phyloP scores from a whole-genome alignment of 2,888 invertebrate species.

The Cheilosia grossa region DNA sequence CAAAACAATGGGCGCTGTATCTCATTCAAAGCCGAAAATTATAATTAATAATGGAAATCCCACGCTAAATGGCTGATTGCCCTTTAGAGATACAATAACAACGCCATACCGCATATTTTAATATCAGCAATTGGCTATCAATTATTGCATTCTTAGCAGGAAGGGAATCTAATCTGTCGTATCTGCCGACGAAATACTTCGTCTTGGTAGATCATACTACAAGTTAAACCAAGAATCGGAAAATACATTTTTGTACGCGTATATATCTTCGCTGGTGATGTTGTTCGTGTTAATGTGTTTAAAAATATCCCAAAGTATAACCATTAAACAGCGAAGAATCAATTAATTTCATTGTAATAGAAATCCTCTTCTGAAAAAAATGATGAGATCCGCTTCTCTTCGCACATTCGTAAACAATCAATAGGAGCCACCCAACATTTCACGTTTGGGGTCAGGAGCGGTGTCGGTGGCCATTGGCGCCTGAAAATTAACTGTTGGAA shows the following conservation, averaged over 20 bases:
- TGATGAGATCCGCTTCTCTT: constrained; percentile 13
- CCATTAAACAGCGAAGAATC: constrained; percentile 52
- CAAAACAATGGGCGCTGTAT: constrained; percentile 7
- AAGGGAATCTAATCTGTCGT: constrained; percentile 37
- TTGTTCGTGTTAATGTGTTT: constrained; percentile 41
- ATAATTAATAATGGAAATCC: constrained; percentile 56
- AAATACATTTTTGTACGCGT: constrained; percentile 1
- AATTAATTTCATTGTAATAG: constrained; percentile 54
- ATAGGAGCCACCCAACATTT: constrained; percentile 10
- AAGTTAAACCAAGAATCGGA: not conserved
- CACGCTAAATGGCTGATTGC: constrained; percentile 9
- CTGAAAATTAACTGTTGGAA: not conserved
- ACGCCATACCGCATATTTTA: not conserved
- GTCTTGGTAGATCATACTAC: constrained; percentile 4
- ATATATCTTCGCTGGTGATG: not conserved
- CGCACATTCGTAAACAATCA: constrained; percentile 26
- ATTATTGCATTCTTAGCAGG: constrained; percentile 8
- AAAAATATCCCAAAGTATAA: constrained; percentile 46
- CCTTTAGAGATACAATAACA: constrained; percentile 18
- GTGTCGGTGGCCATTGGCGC: not conserved
- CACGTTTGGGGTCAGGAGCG: not conserved
- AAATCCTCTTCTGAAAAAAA: constrained; percentile 2
- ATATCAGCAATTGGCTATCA: constrained; percentile 16
- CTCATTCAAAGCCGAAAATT: constrained; percentile 25
- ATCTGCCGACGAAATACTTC: constrained; percentile 14